Evolutionary conservation across 2,888 invertebrate genomes (phyloP), one percentile per base, ranked within the genome.

Genomic region (Uropetala carovei): DNA sequence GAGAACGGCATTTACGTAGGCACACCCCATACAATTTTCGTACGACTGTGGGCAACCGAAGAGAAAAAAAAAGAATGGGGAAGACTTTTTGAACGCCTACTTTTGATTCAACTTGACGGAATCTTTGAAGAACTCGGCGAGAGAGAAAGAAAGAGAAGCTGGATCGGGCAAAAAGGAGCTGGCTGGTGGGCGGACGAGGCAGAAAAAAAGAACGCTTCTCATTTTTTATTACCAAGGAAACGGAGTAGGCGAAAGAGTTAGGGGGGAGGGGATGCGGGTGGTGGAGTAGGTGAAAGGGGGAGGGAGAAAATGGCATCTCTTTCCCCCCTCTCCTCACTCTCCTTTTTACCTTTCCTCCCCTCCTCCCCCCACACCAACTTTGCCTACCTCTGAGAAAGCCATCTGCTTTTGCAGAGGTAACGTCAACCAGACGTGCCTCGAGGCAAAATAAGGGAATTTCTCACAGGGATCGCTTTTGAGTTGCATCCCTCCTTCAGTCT

Each of bases 371-470:
- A 18, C n/a, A n/a, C 43, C 43, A 43, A 43, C 43, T 43, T 43
- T 43, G 43, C 43, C 43, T 18, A 64, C 16, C 64, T 64, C 64
- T 7, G 64, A 16, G 64, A 64, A 16, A 14, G n/a, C 64, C 64
- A 18, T 64, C 16, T 64, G 64, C 14, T 64, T 64, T 64, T n/a
- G 64, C 64, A 64, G 64, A 14, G 64, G 64, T 64, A 64, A 64
- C 64, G 64, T 64, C 64, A 64, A 64, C 64, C 64, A n/a, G 64
- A 22, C 68, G 68, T 68, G 68, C 22, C 68, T 22, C 68, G n/a
- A 22, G 22, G 68, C 11, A 22, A 68, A 68, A 68, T 68, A n/a
- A 22, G n/a, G 68, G 68, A 68, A 68, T 68, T 68, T 68, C 68
- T 68, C 22, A 22, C 68, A 16, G 64, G 64, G 64, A 64, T 64